Base-by-base conservation (phyloP, 2,113 vertebrate genomes). In the Pterocles burchelli region DNA sequence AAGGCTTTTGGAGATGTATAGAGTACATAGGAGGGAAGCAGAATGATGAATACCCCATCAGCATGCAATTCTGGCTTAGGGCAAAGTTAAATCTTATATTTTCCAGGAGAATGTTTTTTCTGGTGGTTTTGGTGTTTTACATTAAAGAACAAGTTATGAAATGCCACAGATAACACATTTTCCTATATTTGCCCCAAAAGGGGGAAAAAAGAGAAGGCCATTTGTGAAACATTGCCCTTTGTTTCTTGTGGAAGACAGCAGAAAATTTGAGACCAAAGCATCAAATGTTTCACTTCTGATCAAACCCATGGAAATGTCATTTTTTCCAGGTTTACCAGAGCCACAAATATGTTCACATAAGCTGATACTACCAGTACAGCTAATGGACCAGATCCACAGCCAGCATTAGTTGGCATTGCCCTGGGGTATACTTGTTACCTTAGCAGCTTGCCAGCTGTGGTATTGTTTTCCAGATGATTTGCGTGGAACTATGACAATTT, bases 211-310 rank as follows among this genome's bases (percentile, higher is more conserved):
- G 88, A 96, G 88, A 88, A 95, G 87, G 74, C 65, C 88, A 68
- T 92, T 86, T 0, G 2, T 89, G 85, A 95, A 96, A 86, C 70
- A 38, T 84, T 96, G 95, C 81, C 82, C 88, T 96, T 88, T 95
- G 82, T 94, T 96, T 95, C 96, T 90, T 94, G 90, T 89, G 72
- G 76, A 95, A 90, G 92, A 92, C 92, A 86, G 92, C 90, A 97
- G 68, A 96, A 93, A 96, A 97, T 81, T 61, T 89, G 83, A 97
- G 88, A 89, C 85, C 65, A 65, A 81, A 93, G 93, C 95, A 97
- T 93, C 76, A 77, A 88, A 91, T 93, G 86, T 96, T 97, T 96
- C 41, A n/a, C n/a, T 95, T 97, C 76, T 95, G 95, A 95, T 89
- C 88, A 95, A 95, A 89, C 36, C 49, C 93, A 61, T 90, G 85